These are phyloP conservation scores for Scaptomyza graminum DNA, from an alignment of 1,140 invertebrate genomes.

Conservation along the genomic window DNA sequence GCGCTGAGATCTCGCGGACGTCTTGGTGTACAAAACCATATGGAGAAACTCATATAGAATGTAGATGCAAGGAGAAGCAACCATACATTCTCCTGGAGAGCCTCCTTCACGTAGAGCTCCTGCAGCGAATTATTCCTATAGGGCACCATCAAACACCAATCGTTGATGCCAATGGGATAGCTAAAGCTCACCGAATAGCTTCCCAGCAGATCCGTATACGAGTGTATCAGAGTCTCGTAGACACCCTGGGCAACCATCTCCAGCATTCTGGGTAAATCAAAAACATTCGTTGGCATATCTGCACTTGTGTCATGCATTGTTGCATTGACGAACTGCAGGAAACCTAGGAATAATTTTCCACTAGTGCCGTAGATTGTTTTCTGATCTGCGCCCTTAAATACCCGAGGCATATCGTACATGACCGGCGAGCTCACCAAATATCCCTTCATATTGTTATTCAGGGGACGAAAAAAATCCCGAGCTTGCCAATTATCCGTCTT, in stretches of 20 bases:
- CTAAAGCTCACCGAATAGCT: slow-evolving; percentile 50
- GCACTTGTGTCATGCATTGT: slow-evolving; percentile 51
- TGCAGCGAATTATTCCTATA: slow-evolving; percentile 57
- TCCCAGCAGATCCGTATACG: slow-evolving; percentile 57
- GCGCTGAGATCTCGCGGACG: slow-evolving; percentile 57
- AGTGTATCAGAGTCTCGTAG: slow-evolving; percentile 72
- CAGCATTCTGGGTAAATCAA: slow-evolving; percentile 49
- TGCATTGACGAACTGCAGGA: slow-evolving; percentile 66
- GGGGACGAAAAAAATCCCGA: slow-evolving; percentile 51
- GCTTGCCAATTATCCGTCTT: slow-evolving; percentile 51
- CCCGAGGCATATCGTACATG: slow-evolving; percentile 63
- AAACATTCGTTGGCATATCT: slow-evolving; percentile 20
- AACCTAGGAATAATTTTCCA: slow-evolving; percentile 63
- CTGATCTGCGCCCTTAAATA: slow-evolving; percentile 50
- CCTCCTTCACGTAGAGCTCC: slow-evolving; percentile 57
- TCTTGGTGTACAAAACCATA: slow-evolving; percentile 65
- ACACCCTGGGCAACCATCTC: slow-evolving; percentile 56
- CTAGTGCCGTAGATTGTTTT: slow-evolving; percentile 59
- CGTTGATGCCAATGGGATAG: slow-evolving; percentile 77
- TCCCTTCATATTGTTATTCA: slow-evolving; percentile 49
- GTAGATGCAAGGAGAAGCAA: slow-evolving; percentile 41
- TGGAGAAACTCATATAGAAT: slow-evolving; percentile 56
- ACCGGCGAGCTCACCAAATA: slow-evolving; percentile 61
- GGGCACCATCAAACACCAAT: slow-evolving; percentile 78
- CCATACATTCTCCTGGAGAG: slow-evolving; percentile 58